A percentile compares a stretch with the other conserved stretches of the same genome.
Evolutionary conservation across 2,888 invertebrate genomes (phyloP).

Genomic region (Salticus scenicus): DNA sequence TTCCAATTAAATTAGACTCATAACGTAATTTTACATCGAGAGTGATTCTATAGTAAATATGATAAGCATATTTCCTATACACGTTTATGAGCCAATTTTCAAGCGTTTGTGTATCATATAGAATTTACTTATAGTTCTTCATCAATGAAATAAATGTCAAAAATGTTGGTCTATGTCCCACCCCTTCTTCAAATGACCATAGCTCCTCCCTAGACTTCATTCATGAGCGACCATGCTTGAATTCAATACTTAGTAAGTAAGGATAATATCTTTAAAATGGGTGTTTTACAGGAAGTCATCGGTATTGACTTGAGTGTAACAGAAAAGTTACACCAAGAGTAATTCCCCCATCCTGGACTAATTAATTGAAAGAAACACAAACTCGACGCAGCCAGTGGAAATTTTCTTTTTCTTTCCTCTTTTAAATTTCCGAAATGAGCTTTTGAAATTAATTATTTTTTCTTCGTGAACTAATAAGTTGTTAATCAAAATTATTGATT

Average conservation of each 20-base stretch:
- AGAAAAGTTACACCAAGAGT: neutral
- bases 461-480: neutral
- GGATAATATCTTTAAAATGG: neutral
- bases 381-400: neutral
- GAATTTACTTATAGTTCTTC: neutral
- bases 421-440: neutral
- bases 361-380: constrained; percentile 4
- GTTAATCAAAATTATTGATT: neutral
- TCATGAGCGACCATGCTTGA: neutral
- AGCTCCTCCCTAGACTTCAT: neutral
- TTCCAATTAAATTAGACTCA: no score
- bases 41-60: no score
- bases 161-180: neutral
- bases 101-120: neutral
- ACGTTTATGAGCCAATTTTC: neutral
- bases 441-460: neutral
- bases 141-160: neutral
- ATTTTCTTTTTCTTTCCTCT: neutral
- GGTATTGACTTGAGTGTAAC: neutral
- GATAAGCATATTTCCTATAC: neutral
- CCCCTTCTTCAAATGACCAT: neutral
- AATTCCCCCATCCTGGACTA: neutral
- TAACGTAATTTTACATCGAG: no score
- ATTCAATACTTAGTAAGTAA: constrained; percentile 1
- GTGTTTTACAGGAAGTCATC: neutral